Percentiles rank a stretch among this genome's conserved stretches.
phyloP scores from a whole-genome alignment of 2,888 invertebrate genomes.

The Acanthosepion esculentum region DNA sequence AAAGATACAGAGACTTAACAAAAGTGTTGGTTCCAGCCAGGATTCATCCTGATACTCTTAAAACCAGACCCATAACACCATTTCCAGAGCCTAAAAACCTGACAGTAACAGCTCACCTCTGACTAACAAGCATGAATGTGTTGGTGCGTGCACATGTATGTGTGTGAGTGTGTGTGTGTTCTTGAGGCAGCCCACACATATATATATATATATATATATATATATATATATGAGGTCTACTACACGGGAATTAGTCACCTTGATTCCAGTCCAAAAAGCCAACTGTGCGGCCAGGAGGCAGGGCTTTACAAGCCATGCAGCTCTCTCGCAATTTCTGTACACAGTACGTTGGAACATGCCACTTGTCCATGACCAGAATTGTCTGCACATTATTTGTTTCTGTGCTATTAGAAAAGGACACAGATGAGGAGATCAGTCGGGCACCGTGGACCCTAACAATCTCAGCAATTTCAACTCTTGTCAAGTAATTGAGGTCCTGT shows the following conservation, averaged over 20 bases:
- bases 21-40: neutral
- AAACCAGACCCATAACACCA: neutral
- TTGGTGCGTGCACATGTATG: neutral
- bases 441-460: conserved; percentile 25
- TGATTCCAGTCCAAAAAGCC: conserved; percentile 46
- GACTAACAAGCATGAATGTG: neutral
- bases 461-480: conserved; percentile 43
- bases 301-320: conserved; percentile 39
- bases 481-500: conserved; percentile 45
- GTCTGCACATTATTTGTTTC: conserved; percentile 44
- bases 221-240: neutral
- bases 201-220: neutral
- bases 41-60: neutral
- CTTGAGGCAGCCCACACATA: neutral
- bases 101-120: neutral
- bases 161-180: neutral
- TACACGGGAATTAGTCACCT: neutral
- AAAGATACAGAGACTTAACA: neutral
- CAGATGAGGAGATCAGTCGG: conserved; percentile 8
- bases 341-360: conserved; percentile 43
- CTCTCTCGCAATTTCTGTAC: conserved; percentile 39
- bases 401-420: conserved; percentile 42
- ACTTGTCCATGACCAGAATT: conserved; percentile 43
- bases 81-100: neutral
- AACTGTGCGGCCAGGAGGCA: conserved; percentile 47